Base-by-base conservation (phyloP, 1,140 invertebrate species). In the Colletes latitarsis region DNA sequence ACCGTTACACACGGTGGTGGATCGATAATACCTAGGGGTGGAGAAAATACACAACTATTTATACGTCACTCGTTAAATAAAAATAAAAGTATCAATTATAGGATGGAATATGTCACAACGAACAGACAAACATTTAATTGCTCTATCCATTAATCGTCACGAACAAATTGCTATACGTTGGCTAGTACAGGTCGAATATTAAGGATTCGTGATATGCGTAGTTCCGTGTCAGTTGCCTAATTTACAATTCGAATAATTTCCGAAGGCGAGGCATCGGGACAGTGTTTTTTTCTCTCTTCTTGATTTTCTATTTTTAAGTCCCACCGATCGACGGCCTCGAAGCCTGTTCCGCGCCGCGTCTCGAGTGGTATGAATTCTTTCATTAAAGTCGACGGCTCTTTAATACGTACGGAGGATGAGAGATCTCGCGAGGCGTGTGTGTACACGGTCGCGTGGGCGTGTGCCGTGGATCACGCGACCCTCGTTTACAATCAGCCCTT, bases 401-500 rank as follows among this genome's bases (percentile, higher is more conserved):
- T 46, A 80, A 81, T 46, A 15, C 58, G 12, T 17, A 15, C 10
- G 12, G 52, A 63, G 30, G 52, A 72, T 49, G 62, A 46, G 66
- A 39, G 57, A 41, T 17, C 53, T 60, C 67, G 64, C 9, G 12
- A 19, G 52, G 71, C 64, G 79, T 64, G 81, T 75, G 67, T 46
- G 58, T 74, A 67, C 62, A 46, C n/a, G 57, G 82, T 66, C 77
- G 81, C 64, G 89, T 87, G 88, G 90, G 90, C 88, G 89, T 84
- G 78, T 82, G 81, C 58, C 69, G 82, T 74, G 77, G 86, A 86
- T 88, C 86, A 85, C 71, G 81, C 83, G 88, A 90, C 88, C 88
- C 89, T 88, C 85, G 78, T 83, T 82, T 77, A 82, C 81, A 85
- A 87, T 88, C 81, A 80, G 76, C 82, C 80, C 89, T 88, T 90